phyloP scores from a whole-genome alignment of 2,888 invertebrate genomes.

The Brenthis ino region DNA sequence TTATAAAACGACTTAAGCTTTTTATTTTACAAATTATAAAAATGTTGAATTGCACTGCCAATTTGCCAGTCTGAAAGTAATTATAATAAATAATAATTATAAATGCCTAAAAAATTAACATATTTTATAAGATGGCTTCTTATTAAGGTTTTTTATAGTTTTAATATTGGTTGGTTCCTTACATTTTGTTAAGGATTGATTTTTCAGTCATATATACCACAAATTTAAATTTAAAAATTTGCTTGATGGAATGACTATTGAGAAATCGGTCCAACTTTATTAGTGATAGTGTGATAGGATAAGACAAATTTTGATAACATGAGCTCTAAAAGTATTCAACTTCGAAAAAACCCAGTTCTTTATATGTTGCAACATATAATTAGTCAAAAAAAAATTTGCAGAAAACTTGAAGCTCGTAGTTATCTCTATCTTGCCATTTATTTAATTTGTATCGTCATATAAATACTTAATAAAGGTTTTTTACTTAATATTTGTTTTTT shows the following conservation, averaged over 20 bases:
- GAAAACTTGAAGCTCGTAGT: background rate
- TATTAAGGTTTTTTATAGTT: too few relatives aligned
- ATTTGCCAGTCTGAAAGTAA: slow-evolving; percentile 2
- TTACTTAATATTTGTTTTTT: background rate
- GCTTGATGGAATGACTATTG: too few relatives aligned
- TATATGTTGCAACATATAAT: background rate
- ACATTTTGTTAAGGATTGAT: too few relatives aligned
- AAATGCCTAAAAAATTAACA: background rate
- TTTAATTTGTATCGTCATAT: slow-evolving; percentile 11
- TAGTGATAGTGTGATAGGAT: too few relatives aligned
- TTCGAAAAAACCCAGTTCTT: background rate
- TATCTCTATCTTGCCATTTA: slow-evolving; percentile 16
- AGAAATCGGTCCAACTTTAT: too few relatives aligned
- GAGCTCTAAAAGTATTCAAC: too few relatives aligned
- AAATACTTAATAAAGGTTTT: slow-evolving; percentile 9
- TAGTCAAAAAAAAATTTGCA: background rate
- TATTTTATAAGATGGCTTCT: background rate
- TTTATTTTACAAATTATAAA: background rate
- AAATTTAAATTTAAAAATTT: too few relatives aligned
- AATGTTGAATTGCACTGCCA: background rate
- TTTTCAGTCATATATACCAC: too few relatives aligned
- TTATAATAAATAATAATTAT: background rate
- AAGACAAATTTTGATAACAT: too few relatives aligned
- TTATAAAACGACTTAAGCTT: background rate
- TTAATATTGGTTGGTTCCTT: too few relatives aligned